Evolutionary conservation across 2,888 invertebrate genomes (phyloP).

Genomic region (Catocala nupta): DNA sequence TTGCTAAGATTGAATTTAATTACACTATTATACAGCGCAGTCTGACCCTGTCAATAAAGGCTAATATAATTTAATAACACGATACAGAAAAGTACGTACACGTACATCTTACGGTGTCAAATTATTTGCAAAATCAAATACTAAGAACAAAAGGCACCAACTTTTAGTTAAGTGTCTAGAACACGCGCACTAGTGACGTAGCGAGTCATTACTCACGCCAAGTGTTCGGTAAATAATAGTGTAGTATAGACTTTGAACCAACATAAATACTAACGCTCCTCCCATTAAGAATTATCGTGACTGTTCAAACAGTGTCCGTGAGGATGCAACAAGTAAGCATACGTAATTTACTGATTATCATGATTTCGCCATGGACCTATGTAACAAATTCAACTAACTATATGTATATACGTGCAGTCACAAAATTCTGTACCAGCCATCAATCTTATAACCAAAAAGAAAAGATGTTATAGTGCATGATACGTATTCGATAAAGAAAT

Average conservation of each 20-base stretch:
- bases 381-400: background rate
- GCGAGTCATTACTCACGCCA: conserved; percentile 35
- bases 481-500: conserved; percentile 31
- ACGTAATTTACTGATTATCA: background rate
- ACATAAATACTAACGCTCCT: conserved; percentile 1
- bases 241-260: conserved; percentile 6
- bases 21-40: conserved; percentile 79
- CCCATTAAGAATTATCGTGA: background rate
- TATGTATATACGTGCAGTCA: conserved; percentile 27
- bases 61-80: conserved; percentile 65
- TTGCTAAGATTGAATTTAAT: conserved; percentile 78
- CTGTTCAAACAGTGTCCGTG: too few relatives aligned
- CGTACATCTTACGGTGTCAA: conserved; percentile 42
- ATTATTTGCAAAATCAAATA: conserved; percentile 41
- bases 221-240: conserved; percentile 29
- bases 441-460: conserved; percentile 20
- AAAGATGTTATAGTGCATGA: conserved; percentile 42
- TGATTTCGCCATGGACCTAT: background rate
- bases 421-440: conserved; percentile 24
- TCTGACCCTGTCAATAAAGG: conserved; percentile 85
- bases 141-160: conserved; percentile 60
- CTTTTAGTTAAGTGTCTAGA: conserved; percentile 49
- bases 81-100: conserved; percentile 46
- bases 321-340: background rate
- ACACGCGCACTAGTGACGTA: conserved; percentile 40